Evolutionary conservation across 2,888 invertebrate species (phyloP).

Genomic region (Hofmannophila pseudospretella): DNA sequence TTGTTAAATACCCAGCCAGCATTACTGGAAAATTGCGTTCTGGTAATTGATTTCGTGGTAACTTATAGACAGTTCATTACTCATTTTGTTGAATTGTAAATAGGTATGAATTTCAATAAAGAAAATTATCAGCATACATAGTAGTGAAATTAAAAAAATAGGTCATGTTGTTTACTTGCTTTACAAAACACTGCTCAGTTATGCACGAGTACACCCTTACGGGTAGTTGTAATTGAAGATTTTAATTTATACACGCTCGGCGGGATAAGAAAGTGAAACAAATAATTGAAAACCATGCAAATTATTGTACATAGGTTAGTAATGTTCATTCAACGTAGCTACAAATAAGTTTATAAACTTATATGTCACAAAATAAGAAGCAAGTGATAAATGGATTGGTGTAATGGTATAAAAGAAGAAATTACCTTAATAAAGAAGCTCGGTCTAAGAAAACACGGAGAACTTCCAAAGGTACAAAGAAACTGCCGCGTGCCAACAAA

Average conservation of each 20-base stretch:
- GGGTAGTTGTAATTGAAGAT: no score
- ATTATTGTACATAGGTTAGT: no score
- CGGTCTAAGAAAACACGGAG: slow-evolving; percentile 8
- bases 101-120: no score
- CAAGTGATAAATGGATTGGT: no score
- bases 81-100: not conserved
- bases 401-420: not conserved
- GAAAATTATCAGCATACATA: no score
- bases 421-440: slow-evolving; percentile 7
- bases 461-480: slow-evolving; percentile 24
- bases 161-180: no score
- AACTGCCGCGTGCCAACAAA: slow-evolving; percentile 11
- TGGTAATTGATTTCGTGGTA: not conserved
- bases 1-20: slow-evolving; percentile 2
- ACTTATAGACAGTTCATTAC: not conserved
- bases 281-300: slow-evolving; percentile 9
- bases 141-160: no score
- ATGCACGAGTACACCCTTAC: no score
- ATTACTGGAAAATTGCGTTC: not conserved
- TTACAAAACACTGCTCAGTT: no score
- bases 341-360: no score
- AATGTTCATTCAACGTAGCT: no score
- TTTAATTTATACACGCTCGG: slow-evolving; percentile 16
- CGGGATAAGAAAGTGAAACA: slow-evolving; percentile 23
- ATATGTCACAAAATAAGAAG: no score